Conservation (phyloP, 92 coral and sea anemone genomes). For the Actinostola sp. region DNA sequence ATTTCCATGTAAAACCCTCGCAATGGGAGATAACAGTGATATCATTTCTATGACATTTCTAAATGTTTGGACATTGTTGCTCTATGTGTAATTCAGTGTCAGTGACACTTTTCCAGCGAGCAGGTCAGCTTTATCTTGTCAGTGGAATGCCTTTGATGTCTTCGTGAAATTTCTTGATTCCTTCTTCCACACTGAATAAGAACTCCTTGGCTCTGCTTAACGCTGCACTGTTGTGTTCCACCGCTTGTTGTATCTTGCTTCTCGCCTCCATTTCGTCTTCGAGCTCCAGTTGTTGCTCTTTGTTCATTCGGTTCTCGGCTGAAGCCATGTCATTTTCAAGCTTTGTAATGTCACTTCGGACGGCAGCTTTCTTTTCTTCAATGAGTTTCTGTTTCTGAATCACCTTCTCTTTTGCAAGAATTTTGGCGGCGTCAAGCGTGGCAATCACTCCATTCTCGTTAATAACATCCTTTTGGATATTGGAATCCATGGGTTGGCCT, state of each 20-base stretch:
- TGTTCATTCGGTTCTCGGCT: slow-evolving; percentile 46
- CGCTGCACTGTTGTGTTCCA: slow-evolving; percentile 58
- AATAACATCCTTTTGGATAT: slow-evolving; percentile 33
- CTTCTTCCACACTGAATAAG: slow-evolving; percentile 50
- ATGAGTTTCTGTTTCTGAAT: slow-evolving; percentile 16
- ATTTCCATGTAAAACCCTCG: too few relatives aligned
- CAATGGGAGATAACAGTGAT: too few relatives aligned
- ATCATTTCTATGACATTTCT: too few relatives aligned
- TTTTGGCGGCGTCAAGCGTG: slow-evolving; percentile 35
- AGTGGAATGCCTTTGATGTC: slow-evolving; percentile 20
- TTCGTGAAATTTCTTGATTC: slow-evolving; percentile 50
- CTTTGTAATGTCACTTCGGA: slow-evolving; percentile 22
- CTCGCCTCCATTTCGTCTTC: slow-evolving; percentile 56
- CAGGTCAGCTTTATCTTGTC: neutral
- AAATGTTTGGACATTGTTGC: too few relatives aligned
- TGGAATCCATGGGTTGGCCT: slow-evolving; percentile 18
- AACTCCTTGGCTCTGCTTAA: slow-evolving; percentile 54
- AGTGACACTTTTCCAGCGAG: neutral
- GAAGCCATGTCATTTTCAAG: slow-evolving; percentile 41
- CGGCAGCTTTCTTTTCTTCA: slow-evolving; percentile 25
- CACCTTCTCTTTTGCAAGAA: slow-evolving; percentile 45
- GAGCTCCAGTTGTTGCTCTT: slow-evolving; percentile 42
- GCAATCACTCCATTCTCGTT: slow-evolving; percentile 43
- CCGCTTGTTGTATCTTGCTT: slow-evolving; percentile 59
- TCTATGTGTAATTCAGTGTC: neutral